phyloP scores from a whole-genome alignment of 2,888 invertebrate species.

The Drosophila tanythrix region DNA sequence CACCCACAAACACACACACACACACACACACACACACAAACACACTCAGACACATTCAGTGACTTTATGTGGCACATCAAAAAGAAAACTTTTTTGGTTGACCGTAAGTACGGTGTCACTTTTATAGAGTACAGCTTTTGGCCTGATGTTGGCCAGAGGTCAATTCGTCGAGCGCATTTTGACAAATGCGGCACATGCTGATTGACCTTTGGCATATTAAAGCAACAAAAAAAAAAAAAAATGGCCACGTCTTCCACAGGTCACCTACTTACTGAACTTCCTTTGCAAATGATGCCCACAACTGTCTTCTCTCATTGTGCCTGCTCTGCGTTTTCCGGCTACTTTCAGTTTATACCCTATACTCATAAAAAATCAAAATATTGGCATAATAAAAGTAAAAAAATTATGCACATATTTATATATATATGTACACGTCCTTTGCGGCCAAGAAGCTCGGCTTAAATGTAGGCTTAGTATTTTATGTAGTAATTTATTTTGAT shows the following conservation, averaged over 20 bases:
- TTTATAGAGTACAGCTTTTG: slow-evolving; percentile 56
- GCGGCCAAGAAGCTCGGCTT: background rate
- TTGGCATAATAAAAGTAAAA: background rate
- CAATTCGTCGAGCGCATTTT: slow-evolving; percentile 14
- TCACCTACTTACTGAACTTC: slow-evolving; percentile 35
- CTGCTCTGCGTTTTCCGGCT: background rate
- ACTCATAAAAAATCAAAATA: background rate
- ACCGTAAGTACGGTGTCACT: slow-evolving; percentile 47
- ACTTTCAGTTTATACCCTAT: slow-evolving; percentile 1
- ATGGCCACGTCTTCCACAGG: slow-evolving; percentile 4
- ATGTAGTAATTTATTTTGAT: background rate
- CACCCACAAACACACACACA: background rate
- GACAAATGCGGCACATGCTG: slow-evolving; percentile 35
- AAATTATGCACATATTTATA: too few relatives aligned
- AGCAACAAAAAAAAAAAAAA: slow-evolving; percentile 12
- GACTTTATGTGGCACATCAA: slow-evolving; percentile 46
- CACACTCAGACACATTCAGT: background rate
- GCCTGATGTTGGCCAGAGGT: slow-evolving; percentile 10
- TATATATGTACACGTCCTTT: background rate
- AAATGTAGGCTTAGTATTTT: background rate
- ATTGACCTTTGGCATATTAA: slow-evolving; percentile 50
- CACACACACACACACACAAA: background rate
- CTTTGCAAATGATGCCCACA: slow-evolving; percentile 41
- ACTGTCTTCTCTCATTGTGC: slow-evolving; percentile 23
- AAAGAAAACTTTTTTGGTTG: slow-evolving; percentile 67